phyloP scores from a whole-genome alignment of 2,113 vertebrate genomes.

The Myrmophylax atrothorax region DNA sequence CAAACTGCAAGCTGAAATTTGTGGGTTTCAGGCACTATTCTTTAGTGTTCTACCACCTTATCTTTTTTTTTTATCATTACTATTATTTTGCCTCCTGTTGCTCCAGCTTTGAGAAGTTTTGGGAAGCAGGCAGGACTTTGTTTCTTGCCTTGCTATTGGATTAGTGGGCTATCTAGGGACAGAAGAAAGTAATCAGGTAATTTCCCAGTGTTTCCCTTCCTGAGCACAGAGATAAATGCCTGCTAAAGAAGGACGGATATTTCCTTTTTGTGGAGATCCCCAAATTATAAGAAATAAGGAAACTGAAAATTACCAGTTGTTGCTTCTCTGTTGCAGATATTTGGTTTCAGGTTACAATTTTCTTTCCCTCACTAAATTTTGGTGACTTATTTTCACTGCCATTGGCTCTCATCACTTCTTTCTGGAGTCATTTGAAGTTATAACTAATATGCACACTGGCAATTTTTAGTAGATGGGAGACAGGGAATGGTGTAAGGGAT shows the following conservation, averaged over 20 bases:
- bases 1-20: not conserved
- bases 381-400: not conserved
- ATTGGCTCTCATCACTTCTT: not conserved
- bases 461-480: not conserved
- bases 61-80: not conserved
- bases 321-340: not conserved
- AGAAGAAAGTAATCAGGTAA: accelerated
- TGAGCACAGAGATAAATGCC: not conserved
- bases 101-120: not conserved
- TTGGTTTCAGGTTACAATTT: not conserved
- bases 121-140: not conserved
- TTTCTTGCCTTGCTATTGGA: not conserved
- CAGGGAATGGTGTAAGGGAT: not conserved
- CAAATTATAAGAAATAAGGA: not conserved
- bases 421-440: not conserved
- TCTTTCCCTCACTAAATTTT: not conserved
- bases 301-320: not conserved
- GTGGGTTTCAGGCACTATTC: not conserved
- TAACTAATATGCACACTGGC: not conserved
- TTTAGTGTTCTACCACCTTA: not conserved
- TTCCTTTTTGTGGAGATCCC: not conserved
- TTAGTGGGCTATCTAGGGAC: not conserved
- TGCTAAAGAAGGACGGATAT: not conserved
- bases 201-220: not conserved
- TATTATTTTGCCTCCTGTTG: not conserved